Percentiles rank a stretch among this genome's conserved stretches.
Evolutionary conservation across 1,140 invertebrate species (phyloP).

Genomic region (Pseudomyrmex gracilis): DNA sequence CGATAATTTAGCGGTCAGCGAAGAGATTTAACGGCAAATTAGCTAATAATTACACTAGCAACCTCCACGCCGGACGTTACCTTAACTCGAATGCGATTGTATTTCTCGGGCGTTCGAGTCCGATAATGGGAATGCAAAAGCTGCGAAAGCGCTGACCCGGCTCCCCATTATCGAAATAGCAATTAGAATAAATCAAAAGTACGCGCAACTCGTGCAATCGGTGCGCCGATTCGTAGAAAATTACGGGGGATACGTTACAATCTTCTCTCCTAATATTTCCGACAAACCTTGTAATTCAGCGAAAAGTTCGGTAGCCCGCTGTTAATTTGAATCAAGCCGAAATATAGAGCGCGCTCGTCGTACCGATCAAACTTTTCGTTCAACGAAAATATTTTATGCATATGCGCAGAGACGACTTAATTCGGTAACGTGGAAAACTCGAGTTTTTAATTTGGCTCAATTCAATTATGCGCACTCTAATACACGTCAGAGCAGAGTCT

Average conservation of each 20-base stretch:
- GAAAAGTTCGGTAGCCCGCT: slow-evolving; percentile 29
- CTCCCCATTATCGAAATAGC: slow-evolving; percentile 84
- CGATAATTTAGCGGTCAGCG: slow-evolving; percentile 82
- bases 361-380: slow-evolving; percentile 25
- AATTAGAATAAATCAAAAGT: slow-evolving; percentile 85
- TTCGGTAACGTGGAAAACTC: too few species aligned
- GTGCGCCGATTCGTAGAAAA: slow-evolving; percentile 77
- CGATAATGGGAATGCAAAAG: slow-evolving; percentile 85
- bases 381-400: neutral
- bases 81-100: slow-evolving; percentile 84
- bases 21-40: slow-evolving; percentile 84
- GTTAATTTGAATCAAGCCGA: slow-evolving; percentile 41
- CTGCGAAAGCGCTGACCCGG: slow-evolving; percentile 63
- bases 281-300: slow-evolving; percentile 44
- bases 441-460: neutral
- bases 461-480: neutral
- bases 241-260: slow-evolving; percentile 65
- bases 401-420: too few species aligned
- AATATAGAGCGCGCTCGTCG: slow-evolving; percentile 12
- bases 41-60: slow-evolving; percentile 82
- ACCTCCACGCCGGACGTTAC: slow-evolving; percentile 74
- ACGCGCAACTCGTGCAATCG: slow-evolving; percentile 75
- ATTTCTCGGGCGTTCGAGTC: slow-evolving; percentile 79
- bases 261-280: slow-evolving; percentile 59
- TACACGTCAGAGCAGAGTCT: neutral